These are phyloP conservation scores for Drosophila fungiperda DNA, from an alignment of 2,888 invertebrate species.

Conservation along the genomic window DNA sequence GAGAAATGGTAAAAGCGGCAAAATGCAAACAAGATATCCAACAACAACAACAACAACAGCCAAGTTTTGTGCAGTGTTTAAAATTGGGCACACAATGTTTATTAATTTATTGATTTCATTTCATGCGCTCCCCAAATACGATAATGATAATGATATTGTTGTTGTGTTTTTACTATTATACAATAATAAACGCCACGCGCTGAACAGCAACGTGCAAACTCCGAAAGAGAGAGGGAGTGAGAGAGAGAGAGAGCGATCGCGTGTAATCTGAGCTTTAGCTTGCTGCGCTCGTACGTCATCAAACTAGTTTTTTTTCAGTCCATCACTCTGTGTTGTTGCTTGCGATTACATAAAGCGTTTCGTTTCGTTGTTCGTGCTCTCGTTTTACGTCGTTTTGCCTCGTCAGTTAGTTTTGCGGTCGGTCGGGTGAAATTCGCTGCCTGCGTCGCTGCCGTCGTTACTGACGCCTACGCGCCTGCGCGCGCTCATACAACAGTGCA, in stretches of 20 bases:
- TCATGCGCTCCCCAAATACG: slow-evolving; percentile 29
- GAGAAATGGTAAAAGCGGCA: slow-evolving; percentile 83
- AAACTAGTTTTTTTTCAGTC: slow-evolving; percentile 66
- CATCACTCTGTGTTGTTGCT: slow-evolving; percentile 25
- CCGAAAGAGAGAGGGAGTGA: slow-evolving; percentile 15
- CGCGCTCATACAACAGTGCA: slow-evolving; percentile 32
- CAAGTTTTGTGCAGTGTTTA: slow-evolving; percentile 53
- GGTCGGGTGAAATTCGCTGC: slow-evolving; percentile 74
- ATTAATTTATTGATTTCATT: slow-evolving; percentile 75
- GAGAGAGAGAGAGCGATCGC: slow-evolving; percentile 21
- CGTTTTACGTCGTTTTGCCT: slow-evolving; percentile 53
- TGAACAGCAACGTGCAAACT: slow-evolving; percentile 45
- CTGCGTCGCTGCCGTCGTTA: slow-evolving; percentile 40
- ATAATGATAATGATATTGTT: slow-evolving; percentile 39
- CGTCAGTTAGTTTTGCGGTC: slow-evolving; percentile 54
- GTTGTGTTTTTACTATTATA: slow-evolving; percentile 62
- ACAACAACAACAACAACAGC: slow-evolving; percentile 32
- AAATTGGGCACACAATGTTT: slow-evolving; percentile 74
- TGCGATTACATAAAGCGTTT: slow-evolving; percentile 71
- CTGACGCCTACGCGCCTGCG: slow-evolving; percentile 64
- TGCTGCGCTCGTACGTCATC: slow-evolving; percentile 62
- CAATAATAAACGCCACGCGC: slow-evolving; percentile 63
- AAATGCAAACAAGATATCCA: slow-evolving; percentile 73
- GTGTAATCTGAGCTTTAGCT: slow-evolving; percentile 51
- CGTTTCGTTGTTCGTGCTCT: slow-evolving; percentile 59